phyloP scores from a whole-genome alignment of 2,113 vertebrate genomes.

The Australoheros scitulus region DNA sequence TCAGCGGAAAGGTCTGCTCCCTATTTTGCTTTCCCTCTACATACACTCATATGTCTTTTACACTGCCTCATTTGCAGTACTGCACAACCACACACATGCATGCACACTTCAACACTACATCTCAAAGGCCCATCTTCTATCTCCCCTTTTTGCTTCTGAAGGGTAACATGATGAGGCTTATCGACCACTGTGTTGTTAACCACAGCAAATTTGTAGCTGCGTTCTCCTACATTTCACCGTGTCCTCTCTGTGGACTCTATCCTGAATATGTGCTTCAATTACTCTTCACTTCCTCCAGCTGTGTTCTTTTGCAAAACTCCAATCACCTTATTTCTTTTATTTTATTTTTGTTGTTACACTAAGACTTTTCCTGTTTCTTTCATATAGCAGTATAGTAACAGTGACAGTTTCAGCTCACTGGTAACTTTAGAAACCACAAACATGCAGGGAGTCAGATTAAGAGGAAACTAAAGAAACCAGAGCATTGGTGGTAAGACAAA shows the following conservation, averaged over 20 bases:
- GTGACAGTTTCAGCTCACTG: not conserved
- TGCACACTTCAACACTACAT: conserved; percentile 19
- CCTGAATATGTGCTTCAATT: conserved; percentile 39
- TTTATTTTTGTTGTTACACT: too few relatives aligned
- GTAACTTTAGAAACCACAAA: not conserved
- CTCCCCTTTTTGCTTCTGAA: conserved; percentile 70
- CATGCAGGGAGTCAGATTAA: not conserved
- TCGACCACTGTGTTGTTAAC: conserved; percentile 71
- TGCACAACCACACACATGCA: conserved; percentile 4
- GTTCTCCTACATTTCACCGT: conserved; percentile 47
- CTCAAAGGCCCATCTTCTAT: conserved; percentile 50
- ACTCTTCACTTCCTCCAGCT: conserved; percentile 21
- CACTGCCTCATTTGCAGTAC: conserved; percentile 42
- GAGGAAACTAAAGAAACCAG: not conserved
- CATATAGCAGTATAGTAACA: not conserved
- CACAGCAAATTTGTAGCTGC: conserved; percentile 68
- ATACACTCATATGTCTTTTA: conserved; percentile 35
- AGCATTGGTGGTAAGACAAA: not conserved
- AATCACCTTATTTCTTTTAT: not conserved
- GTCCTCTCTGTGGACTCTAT: conserved; percentile 34
- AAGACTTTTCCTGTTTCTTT: not conserved
- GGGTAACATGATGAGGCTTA: conserved; percentile 73
- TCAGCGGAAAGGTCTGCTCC: conserved; percentile 68
- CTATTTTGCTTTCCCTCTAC: conserved; percentile 40
- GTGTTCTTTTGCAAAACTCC: not conserved